Base-by-base conservation (phyloP, 2,113 vertebrate genomes). In the Proteles cristata region DNA sequence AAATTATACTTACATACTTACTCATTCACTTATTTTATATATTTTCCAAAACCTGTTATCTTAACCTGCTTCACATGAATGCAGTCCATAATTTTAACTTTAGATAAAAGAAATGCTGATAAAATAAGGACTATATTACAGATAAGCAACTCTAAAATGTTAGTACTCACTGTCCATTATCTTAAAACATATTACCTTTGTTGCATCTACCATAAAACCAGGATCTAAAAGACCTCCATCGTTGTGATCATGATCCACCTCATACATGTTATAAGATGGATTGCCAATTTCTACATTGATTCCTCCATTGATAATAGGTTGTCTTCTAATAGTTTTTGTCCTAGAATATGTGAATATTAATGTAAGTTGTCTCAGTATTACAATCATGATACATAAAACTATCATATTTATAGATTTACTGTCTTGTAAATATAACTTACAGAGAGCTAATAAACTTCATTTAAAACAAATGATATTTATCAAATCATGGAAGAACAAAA, bases 191-290 rank as follows among this genome's bases (percentile, higher is more conserved):
- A 88, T 97, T 98, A 99, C 99, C 99, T 99, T 99, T 94, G 99
- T 99, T 98, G 99, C 99, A 97, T 99, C 99, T 97, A 99, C 98
- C 82, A 99, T 99, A 97, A 99, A 99, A 98, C 99, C 99, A 96
- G 99, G 99, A 98, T 99, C 97, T 98, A 99, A 98, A 97, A 99
- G 99, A 96, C 99, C 99, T 95, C 99, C 99, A 96, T 99, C 99
- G 11, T 97, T 99, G 98, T 99, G 99, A 98, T 99, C 99, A n/a
- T 99, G 99, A 96, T 99, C 99, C 97, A 99, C 99, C 97, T 99
- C 99, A 96, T 99, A 99, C 99, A 99, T 99, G 98, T 99, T 99
- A 98, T 99, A 99, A 10, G 99, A 99, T 8, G 99, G 99, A 98
- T 99, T 99, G 83, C 99, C 99, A 19, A 99, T 99, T 98, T 99